Base-by-base conservation (phyloP, 2,888 invertebrate species). In the Odontocolon sp. region DNA sequence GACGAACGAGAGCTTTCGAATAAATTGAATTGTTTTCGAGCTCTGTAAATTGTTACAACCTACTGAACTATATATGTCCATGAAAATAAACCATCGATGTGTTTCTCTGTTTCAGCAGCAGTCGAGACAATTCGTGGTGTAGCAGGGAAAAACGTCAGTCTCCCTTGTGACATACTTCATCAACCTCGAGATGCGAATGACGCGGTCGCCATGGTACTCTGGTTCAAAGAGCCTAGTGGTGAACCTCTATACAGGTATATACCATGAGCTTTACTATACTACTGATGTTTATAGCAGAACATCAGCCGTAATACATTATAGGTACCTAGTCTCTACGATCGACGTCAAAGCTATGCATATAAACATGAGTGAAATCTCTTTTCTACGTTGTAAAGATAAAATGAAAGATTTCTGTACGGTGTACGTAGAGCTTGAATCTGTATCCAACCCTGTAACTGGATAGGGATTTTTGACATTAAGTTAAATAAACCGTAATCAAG, bases 151-250 rank as follows among this genome's bases (percentile, higher is more conserved):
- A 95, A 95, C 88, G 96, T 96, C 23, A 94, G 95, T 82, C 92
- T 97, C 74, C 97, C 97, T n/a, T 98, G 97, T 90, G 96, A 97
- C 91, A 96, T 97, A 84, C 79, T 80, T 63, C 80, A 76, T 36
- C 94, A 95, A 86, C 95, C 97, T 5, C 93, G 94, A 81, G 95
- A 96, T 86, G 92, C 94, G 66, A 95, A 95, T 87, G 97, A 97
- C 91, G 94, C 95, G 45, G 96, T 97, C 73, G 95, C 96, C 85
- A 96, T 97, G 96, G 96, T 97, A 82, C 93, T 97, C 36, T 97
- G 97, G 97, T 97, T 96, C 91, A 96, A 96, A 88, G 96, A 96
- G 90, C 94, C 95, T 64, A 95, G 95, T 86, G 95, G 95, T 50
- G 96, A 96, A 87, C 88, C 89, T 11, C 84, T 89, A 40, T 97